Base-by-base conservation (phyloP, 2,888 invertebrate genomes). In the Pseudanteris insignis region DNA sequence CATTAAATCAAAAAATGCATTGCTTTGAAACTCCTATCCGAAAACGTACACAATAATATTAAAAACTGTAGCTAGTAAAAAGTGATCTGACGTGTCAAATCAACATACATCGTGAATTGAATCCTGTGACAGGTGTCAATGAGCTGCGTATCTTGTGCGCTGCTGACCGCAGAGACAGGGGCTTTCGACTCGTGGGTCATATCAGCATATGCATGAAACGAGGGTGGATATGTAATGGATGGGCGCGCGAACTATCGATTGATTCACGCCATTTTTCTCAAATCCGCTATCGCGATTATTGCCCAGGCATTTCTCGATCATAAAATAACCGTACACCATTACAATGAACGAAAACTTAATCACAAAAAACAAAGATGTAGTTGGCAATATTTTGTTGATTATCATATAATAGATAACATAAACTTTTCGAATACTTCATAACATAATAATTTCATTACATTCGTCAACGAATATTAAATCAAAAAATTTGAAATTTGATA, bases 131-230 rank as follows among this genome's bases (percentile, higher is more conserved):
- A 66, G 60, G 65, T 65, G 63, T 60, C 63, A 65, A 58, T 63
- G 64, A 57, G 34, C 48, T 32, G 24, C 50, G 55, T 63, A 60
- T 60, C 40, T 58, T 57, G n/a, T n/a, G n/a, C n/a, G 59, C 32
- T 9, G 44, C 40, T 67, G 64, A 65, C 67, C 66, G 51, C 54
- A 53, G 51, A 46, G 47, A 36, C 50, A 57, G 59, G 46, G 54
- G 40, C 44, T 41, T 57, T 32, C 53, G 30, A 58, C 50, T 57
- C 57, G 67, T 65, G 69, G 70, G 68, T 68, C 70, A 68, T 67
- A 74, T 74, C 73, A 71, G 71, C 74, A 74, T 74, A 74, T 74
- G 74, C 69, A 74, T 74, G 73, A 73, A 72, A 72, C 67, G 67
- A 73, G 73, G 74, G 73, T 71, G 66, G 70, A 66, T 58, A 63